Conservation (phyloP, 2,797 vertebrate species). For the Pseudochirops corinnae region DNA sequence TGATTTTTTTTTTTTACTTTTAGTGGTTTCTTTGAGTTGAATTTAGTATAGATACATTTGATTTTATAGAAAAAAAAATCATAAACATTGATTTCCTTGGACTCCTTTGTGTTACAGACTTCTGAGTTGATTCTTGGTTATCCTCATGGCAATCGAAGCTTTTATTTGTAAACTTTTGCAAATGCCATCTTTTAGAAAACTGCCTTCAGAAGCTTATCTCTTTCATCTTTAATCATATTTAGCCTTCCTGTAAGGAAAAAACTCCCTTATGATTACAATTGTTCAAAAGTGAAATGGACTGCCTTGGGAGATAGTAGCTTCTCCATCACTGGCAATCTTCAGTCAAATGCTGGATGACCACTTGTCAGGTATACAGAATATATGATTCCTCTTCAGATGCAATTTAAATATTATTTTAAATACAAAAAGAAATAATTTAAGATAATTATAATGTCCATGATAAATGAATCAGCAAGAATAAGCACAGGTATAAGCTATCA, state of each 20-base stretch:
- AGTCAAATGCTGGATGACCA: neutral
- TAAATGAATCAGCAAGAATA: slow-evolving; percentile 47
- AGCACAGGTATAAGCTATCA: slow-evolving; percentile 20
- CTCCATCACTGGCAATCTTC: neutral
- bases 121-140: slow-evolving; percentile 14
- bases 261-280: neutral
- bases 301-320: neutral
- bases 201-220: slow-evolving; percentile 22
- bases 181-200: slow-evolving; percentile 48
- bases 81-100: neutral
- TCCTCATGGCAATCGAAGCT: slow-evolving; percentile 16
- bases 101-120: slow-evolving; percentile 43
- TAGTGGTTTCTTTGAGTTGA: neutral
- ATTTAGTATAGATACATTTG: slow-evolving; percentile 25
- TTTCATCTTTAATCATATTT: neutral
- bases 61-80: slow-evolving; percentile 36
- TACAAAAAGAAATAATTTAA: neutral
- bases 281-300: neutral
- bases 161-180: slow-evolving; percentile 1
- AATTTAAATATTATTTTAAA: slow-evolving; percentile 8
- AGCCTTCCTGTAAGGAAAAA: neutral
- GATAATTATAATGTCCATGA: neutral
- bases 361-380: neutral
- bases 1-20: slow-evolving; percentile 28
- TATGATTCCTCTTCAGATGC: neutral